Conservation (phyloP, 2,888 invertebrate genomes). For the Trichopoda pennipes region DNA sequence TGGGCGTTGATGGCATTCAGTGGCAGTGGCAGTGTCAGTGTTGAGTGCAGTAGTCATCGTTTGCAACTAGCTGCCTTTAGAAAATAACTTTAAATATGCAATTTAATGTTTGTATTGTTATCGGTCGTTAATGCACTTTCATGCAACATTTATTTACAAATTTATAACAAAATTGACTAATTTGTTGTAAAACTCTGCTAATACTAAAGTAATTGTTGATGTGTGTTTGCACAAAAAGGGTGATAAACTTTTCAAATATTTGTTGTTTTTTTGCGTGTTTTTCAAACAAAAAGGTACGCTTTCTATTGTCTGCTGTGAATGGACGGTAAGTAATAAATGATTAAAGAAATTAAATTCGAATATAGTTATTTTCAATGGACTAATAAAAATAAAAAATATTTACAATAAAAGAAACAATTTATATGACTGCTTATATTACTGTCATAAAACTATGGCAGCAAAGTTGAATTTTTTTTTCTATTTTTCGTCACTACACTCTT, state of each 20-base stretch:
- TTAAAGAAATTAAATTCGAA: background rate
- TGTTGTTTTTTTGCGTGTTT: slow-evolving; percentile 10
- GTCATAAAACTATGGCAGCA: too few species aligned
- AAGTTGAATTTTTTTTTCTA: too few species aligned
- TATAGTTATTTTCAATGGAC: background rate
- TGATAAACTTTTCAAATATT: slow-evolving; percentile 43
- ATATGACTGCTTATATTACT: background rate
- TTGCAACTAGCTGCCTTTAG: slow-evolving; percentile 22
- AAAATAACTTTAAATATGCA: slow-evolving; percentile 64
- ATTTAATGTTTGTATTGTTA: slow-evolving; percentile 63
- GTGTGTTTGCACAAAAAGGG: slow-evolving; percentile 7
- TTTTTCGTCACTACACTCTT: too few species aligned
- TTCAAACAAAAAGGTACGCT: background rate
- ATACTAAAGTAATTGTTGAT: slow-evolving; percentile 15
- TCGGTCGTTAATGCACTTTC: slow-evolving; percentile 62
- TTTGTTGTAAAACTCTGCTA: slow-evolving; percentile 60
- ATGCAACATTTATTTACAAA: slow-evolving; percentile 64
- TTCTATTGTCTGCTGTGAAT: background rate
- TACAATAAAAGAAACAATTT: background rate
- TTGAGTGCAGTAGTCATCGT: slow-evolving; percentile 25
- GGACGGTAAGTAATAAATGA: background rate
- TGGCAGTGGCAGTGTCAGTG: slow-evolving; percentile 10
- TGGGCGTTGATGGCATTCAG: slow-evolving; percentile 21
- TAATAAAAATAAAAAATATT: background rate
- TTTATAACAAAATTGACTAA: slow-evolving; percentile 63